Percentiles rank a stretch among this genome's conserved stretches.
phyloP scores from a whole-genome alignment of 2,797 vertebrate species.

The Myotis planiceps region DNA sequence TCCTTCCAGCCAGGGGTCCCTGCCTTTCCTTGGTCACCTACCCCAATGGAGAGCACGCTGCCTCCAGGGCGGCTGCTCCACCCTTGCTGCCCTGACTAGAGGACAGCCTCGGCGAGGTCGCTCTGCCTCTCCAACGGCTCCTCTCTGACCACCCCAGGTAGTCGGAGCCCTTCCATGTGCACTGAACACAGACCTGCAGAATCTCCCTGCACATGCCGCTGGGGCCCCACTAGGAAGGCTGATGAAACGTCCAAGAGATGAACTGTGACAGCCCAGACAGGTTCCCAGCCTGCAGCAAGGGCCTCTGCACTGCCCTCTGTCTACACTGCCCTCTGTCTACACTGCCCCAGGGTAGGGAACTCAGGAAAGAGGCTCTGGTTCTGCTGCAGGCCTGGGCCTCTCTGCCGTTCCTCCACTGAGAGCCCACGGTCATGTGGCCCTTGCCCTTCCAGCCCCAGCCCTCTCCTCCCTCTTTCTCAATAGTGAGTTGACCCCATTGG shows the following conservation, averaged over 20 bases:
- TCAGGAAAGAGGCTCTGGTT: neutral
- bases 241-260: neutral
- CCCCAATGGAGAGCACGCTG: neutral
- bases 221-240: neutral
- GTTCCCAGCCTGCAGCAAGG: neutral
- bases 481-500: neutral
- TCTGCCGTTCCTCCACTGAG: neutral
- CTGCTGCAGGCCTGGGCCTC: neutral
- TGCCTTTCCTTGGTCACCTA: neutral
- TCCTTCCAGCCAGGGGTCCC: neutral
- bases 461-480: neutral
- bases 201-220: rapidly evolving
- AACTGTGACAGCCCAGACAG: neutral
- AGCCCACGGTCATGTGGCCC: neutral
- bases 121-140: neutral
- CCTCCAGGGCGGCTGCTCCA: neutral
- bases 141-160: neutral
- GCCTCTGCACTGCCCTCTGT: neutral
- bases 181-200: neutral
- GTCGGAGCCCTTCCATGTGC: neutral
- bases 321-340: neutral
- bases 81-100: neutral
- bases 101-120: neutral
- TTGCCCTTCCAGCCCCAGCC: neutral
- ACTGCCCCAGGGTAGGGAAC: neutral